phyloP scores from a whole-genome alignment of 2,888 invertebrate species.

The Epinotia ramella region DNA sequence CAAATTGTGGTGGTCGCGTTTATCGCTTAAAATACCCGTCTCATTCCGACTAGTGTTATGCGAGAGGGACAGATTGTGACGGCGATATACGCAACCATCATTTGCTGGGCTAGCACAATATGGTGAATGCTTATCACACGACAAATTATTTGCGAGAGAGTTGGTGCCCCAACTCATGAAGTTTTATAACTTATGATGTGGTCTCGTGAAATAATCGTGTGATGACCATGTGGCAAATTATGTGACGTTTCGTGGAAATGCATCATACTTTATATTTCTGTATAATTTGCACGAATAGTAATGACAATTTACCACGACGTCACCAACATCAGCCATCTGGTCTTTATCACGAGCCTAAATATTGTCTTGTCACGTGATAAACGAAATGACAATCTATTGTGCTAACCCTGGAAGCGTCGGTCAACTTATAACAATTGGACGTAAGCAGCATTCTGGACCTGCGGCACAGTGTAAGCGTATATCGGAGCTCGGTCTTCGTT shows the following conservation, averaged over 20 bases:
- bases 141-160: background rate
- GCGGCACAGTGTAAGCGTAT: constrained; percentile 84
- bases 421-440: constrained; percentile 61
- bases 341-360: no score
- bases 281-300: no score
- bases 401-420: background rate
- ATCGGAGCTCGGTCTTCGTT: constrained; percentile 87
- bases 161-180: no score
- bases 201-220: no score
- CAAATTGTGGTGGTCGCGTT: constrained; percentile 18
- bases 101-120: background rate
- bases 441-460: constrained; percentile 68
- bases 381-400: background rate
- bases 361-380: background rate
- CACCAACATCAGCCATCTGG: no score
- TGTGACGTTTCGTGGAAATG: no score
- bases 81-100: background rate
- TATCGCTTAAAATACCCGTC: background rate
- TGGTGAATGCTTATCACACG: background rate
- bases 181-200: no score
- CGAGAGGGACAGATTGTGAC: background rate
- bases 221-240: no score
- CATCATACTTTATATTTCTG: no score
- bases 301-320: no score
- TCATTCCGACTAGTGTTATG: background rate